Evolutionary conservation across 2,797 vertebrate genomes (phyloP), one percentile per base, ranked within the genome.

Genomic region (Fratercula arctica): DNA sequence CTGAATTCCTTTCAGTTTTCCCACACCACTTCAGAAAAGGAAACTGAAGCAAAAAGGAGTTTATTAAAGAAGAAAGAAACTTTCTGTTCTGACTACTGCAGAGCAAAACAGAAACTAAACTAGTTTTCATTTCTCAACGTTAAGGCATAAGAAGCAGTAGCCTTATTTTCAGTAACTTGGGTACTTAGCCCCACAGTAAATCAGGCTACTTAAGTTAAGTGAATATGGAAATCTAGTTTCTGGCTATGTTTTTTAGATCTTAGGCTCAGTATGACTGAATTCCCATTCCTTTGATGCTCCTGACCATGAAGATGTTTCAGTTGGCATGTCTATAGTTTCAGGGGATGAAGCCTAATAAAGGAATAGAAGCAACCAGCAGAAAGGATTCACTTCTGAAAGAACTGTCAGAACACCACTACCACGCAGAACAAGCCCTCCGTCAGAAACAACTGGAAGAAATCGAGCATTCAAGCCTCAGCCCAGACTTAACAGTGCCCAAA

Each of bases 361-460:
- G 64, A 73, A n/a, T 54, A 73, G 82, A 87, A 53, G 43, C 6
- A 29, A 28, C 21, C 5, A 10, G 4, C 10, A 28, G 69, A 0
- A 91, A 90, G 93, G 51, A 77, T 6, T 69, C 25, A 0, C 82
- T 97, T 24, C 59, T 97, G 73, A 41, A 46, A 10, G 89, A 96
- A 11, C 77, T 97, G 37, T 45, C 53, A 16, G 73, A 95, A 4
- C 70, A 67, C 3, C 97, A 97, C 57, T 56, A 37, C 51, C 53
- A 19, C 2, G 25, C 81, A 29, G 85, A 93, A 18, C 67, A 66
- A 60, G 75, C 70, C 4, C 87, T 97, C 43, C 24, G 4, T 9
- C 89, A 90, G 43, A 95, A 83, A 17, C 97, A 97, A 6, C 4
- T 23, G 63, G 84, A 95, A 13, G 97, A 97, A 70, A 64, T 67